Conservation (phyloP, 2,888 invertebrate species). For the Molanna angustata region DNA sequence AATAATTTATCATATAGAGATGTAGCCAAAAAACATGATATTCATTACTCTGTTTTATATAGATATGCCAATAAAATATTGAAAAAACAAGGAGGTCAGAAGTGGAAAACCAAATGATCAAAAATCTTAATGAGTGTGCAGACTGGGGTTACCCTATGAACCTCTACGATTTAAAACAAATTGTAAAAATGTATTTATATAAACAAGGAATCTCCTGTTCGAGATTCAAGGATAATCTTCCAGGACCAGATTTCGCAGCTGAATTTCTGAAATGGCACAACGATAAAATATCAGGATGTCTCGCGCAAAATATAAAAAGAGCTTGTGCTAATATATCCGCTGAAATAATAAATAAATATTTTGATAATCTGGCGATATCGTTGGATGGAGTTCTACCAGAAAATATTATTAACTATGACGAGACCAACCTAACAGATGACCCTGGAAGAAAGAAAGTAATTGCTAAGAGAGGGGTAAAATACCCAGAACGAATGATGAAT, state of each 20-base stretch:
- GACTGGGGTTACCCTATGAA: constrained; percentile 8
- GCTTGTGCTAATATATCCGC: constrained; percentile 17
- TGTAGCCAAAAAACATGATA: constrained; percentile 1
- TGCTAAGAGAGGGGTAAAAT: constrained; percentile 35
- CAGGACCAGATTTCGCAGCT: constrained; percentile 26
- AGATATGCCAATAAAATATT: not conserved
- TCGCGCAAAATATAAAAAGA: constrained; percentile 27
- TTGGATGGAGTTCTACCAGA: constrained; percentile 30
- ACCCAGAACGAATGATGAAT: constrained; percentile 35
- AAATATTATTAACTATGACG: constrained; percentile 40
- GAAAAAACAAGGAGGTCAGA: not conserved
- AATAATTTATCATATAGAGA: not conserved
- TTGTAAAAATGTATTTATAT: constrained; percentile 16
- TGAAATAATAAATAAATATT: constrained; percentile 21
- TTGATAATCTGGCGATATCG: constrained; percentile 24
- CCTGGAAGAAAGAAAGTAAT: constrained; percentile 37
- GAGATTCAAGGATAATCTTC: constrained; percentile 29
- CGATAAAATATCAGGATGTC: constrained; percentile 20
- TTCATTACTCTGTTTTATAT: not conserved
- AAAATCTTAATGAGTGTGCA: constrained; percentile 14
- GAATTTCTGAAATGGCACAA: constrained; percentile 24
- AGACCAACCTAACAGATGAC: constrained; percentile 40
- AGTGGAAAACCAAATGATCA: constrained; percentile 8
- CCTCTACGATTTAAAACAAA: constrained; percentile 1
- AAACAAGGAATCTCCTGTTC: constrained; percentile 8